Percentiles rank a stretch among this genome's conserved stretches.
phyloP scores from a whole-genome alignment of 92 coral and sea anemone species.

The Heteractis magnifica region DNA sequence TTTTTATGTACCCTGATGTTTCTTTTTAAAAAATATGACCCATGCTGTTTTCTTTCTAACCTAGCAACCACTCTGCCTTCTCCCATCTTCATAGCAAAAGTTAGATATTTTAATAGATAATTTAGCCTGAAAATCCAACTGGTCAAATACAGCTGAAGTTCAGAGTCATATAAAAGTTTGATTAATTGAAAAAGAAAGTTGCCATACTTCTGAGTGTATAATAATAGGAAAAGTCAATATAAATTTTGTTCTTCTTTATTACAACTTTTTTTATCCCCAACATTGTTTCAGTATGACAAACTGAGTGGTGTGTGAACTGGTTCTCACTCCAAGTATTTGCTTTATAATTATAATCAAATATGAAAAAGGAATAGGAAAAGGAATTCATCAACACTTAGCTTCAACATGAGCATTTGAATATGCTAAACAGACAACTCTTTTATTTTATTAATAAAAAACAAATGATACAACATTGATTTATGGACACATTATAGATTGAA shows the following conservation, averaged over 20 bases:
- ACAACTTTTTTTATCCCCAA: not conserved
- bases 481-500: not conserved
- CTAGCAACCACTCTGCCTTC: too few relatives aligned
- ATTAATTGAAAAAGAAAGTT: not conserved
- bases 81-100: too few relatives aligned
- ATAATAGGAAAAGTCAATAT: not conserved
- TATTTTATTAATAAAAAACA: too few relatives aligned
- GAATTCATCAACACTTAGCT: too few relatives aligned
- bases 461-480: too few relatives aligned
- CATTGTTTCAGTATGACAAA: not conserved
- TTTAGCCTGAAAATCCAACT: not conserved
- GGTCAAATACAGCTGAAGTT: not conserved
- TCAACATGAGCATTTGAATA: too few relatives aligned
- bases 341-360: not conserved
- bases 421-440: not conserved
- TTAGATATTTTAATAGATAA: not conserved
- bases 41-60: too few relatives aligned
- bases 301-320: not conserved
- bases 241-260: not conserved
- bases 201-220: not conserved
- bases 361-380: not conserved
- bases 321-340: not conserved
- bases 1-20: too few relatives aligned
- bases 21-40: too few relatives aligned
- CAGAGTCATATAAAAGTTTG: not conserved